Evolutionary conservation across 2,888 invertebrate genomes (phyloP).

Genomic region (Drosophila sordidapex): DNA sequence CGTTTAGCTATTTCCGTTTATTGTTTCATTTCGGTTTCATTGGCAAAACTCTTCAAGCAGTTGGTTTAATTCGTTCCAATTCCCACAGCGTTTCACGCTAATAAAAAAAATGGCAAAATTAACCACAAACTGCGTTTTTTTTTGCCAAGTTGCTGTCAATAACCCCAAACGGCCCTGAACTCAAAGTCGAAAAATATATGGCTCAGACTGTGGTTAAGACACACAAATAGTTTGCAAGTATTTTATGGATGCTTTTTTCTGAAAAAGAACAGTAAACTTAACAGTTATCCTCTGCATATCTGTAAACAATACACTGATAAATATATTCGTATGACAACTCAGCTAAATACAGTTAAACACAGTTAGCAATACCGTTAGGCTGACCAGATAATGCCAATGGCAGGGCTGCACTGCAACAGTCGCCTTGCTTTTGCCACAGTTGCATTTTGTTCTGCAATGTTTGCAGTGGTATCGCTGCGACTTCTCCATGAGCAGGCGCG

Average conservation of each 20-base stretch:
- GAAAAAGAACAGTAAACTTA: neutral
- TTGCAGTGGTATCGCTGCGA: slow-evolving; percentile 16
- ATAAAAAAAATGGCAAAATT: neutral
- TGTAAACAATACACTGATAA: neutral
- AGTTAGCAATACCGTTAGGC: neutral
- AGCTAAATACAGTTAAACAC: neutral
- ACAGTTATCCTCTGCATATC: neutral
- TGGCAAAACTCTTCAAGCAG: slow-evolving; percentile 5
- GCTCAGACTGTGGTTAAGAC: neutral
- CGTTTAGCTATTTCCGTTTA: slow-evolving; percentile 35
- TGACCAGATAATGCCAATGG: neutral
- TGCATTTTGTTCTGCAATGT: slow-evolving; percentile 21
- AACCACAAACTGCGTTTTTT: neutral
- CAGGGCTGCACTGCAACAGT: neutral
- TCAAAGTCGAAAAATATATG: neutral
- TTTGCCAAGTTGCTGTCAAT: slow-evolving; percentile 3
- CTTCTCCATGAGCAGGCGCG: neutral
- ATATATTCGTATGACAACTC: neutral
- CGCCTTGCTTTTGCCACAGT: neutral
- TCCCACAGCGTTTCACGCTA: slow-evolving; percentile 15
- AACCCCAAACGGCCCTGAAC: slow-evolving; percentile 18
- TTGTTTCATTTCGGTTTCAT: slow-evolving; percentile 25
- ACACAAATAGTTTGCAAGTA: neutral
- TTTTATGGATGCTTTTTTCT: neutral
- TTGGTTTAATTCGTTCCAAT: slow-evolving; percentile 26